Evolutionary conservation across 1,140 invertebrate species (phyloP), one percentile per base, ranked within the genome.

Genomic region (Bicyclus anynana): DNA sequence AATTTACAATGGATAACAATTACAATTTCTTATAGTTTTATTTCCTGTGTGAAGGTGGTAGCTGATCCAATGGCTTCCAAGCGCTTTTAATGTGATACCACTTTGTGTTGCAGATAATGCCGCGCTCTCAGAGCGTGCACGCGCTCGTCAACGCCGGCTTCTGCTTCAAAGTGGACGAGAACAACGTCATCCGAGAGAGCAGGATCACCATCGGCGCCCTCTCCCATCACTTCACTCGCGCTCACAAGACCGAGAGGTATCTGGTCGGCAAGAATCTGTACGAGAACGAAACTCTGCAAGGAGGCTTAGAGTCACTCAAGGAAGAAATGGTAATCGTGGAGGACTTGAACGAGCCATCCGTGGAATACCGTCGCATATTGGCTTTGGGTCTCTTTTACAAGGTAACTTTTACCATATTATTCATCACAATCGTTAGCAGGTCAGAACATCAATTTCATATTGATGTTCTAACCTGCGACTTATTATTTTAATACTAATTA

Each of bases 351-450:
- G 90, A 92, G 66, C 86, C 90, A 23, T 89, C 90, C 1, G 89
- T 90, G 0, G 79, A 91, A 48, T 94, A 91, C 61, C 89, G 93
- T 42, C 90, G 89, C 49, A 74, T 72, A 17, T 71, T 94, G 5
- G 90, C 92, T 0, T 71, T 90, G 50, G 80, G 86, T 27, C 72
- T 94, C 14, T 91, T 94, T 50, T 94, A 93, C 65, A 94, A 94
- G 63, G 75, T 80, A 65, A 67, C 5, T n/a, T n/a, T n/a, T n/a
- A n/a, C n/a, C n/a, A n/a, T n/a, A n/a, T n/a, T n/a, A n/a, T n/a
- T n/a, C n/a, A n/a, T n/a, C n/a, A n/a, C n/a, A n/a, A n/a, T n/a
- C n/a, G n/a, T n/a, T n/a, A n/a, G n/a, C n/a, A n/a, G n/a, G n/a
- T n/a, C n/a, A n/a, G n/a, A n/a, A n/a, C n/a, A n/a, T n/a, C n/a